Evolutionary conservation across 2,797 vertebrate genomes (phyloP).

Genomic region (Adrianichthys oophorus): DNA sequence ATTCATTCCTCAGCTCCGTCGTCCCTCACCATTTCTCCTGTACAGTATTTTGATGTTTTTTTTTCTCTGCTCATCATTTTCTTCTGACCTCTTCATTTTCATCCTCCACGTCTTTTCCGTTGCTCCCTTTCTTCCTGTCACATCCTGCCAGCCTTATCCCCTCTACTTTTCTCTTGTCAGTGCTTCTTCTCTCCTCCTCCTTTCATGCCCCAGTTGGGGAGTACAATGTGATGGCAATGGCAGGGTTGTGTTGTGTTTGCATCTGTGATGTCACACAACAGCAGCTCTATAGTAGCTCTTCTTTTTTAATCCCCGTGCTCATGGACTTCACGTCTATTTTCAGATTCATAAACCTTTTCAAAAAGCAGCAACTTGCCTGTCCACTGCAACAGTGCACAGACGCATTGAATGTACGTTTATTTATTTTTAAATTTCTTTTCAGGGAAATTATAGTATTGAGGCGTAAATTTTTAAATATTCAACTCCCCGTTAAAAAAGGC

Average conservation of each 20-base stretch:
- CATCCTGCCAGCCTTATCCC: constrained; percentile 54
- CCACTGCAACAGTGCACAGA: constrained; percentile 23
- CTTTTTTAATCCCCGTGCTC: constrained; percentile 72
- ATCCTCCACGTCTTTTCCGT: constrained; percentile 30
- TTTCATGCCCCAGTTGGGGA: constrained; percentile 75
- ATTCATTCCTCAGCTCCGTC: constrained; percentile 15
- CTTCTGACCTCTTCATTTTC: constrained; percentile 32
- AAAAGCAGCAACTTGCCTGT: constrained; percentile 48
- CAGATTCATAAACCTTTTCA: constrained; percentile 76
- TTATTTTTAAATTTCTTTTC: not conserved
- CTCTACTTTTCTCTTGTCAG: constrained; percentile 42
- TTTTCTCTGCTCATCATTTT: constrained; percentile 21
- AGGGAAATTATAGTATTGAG: not conserved
- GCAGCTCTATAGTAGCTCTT: constrained; percentile 60
- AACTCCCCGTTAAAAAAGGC: not conserved
- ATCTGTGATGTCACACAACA: constrained; percentile 64
- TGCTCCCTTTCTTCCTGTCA: constrained; percentile 48
- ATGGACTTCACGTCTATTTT: constrained; percentile 74
- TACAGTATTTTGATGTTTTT: constrained; percentile 19
- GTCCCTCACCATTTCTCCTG: constrained; percentile 11
- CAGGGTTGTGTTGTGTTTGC: constrained; percentile 41
- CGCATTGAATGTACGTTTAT: not conserved
- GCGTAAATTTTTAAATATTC: not conserved
- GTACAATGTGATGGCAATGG: constrained; percentile 65
- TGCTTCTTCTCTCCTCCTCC: constrained; percentile 48